These are phyloP conservation scores for Boloria euphrosyne DNA, from an alignment of 2,888 invertebrate species.

Conservation along the genomic window DNA sequence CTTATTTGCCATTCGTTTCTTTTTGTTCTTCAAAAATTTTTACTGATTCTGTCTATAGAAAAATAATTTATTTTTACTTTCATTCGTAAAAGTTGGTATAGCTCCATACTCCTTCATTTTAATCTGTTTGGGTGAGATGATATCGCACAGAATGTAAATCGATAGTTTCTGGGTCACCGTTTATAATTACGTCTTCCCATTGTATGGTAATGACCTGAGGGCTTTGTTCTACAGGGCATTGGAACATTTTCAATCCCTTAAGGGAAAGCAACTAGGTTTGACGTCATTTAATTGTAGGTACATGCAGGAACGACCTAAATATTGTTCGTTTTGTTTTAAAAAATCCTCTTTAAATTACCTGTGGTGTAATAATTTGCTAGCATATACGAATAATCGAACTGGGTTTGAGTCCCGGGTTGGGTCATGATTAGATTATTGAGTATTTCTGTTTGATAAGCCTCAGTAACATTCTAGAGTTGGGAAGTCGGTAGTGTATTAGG, in stretches of 20 bases:
- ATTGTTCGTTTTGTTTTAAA: no score
- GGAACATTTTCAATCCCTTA: slow-evolving; percentile 8
- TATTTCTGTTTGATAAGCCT: no score
- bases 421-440: no score
- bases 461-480: no score
- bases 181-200: slow-evolving; percentile 26
- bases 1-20: no score
- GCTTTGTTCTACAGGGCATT: slow-evolving; percentile 21
- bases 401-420: no score
- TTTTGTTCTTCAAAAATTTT: no score
- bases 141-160: slow-evolving; percentile 23
- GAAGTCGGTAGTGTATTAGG: no score
- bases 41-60: no score
- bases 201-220: slow-evolving; percentile 32
- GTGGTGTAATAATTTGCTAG: no score
- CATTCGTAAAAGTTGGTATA: neutral
- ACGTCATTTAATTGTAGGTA: neutral
- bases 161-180: slow-evolving; percentile 26
- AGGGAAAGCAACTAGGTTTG: slow-evolving; percentile 1
- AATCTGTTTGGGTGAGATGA: slow-evolving; percentile 25
- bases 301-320: neutral
- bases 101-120: slow-evolving; percentile 6
- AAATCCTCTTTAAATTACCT: no score
- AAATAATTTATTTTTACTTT: neutral
- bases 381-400: no score